A percentile compares a stretch with the other conserved stretches of the same genome.
Conservation (phyloP, 2,113 vertebrate genomes). For the Fulmarus glacialis region DNA sequence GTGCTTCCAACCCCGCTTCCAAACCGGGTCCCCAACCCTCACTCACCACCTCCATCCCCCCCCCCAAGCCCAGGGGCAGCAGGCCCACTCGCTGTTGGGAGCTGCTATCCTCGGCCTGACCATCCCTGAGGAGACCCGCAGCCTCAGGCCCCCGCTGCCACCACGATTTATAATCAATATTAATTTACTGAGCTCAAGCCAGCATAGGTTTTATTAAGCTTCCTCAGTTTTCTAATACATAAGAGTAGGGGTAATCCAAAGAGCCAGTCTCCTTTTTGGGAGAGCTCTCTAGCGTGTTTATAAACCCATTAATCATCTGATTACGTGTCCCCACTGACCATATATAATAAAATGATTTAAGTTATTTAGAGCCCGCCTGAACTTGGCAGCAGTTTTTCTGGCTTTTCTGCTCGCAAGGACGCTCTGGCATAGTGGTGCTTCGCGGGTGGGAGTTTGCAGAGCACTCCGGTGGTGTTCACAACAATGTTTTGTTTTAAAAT, state of each 20-base stretch:
- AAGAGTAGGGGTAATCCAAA: not conserved
- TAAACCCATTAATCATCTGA: not conserved
- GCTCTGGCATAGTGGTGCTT: not conserved
- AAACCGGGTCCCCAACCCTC: not conserved
- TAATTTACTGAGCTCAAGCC: not conserved
- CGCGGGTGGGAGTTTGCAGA: accelerated
- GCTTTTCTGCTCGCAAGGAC: not conserved
- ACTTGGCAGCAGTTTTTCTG: not conserved
- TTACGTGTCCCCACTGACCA: not conserved
- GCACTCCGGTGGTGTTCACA: not conserved
- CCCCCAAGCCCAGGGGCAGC: not conserved
- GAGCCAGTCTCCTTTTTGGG: not conserved
- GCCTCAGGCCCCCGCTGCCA: accelerated
- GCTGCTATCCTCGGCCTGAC: no score
- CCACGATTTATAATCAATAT: not conserved
- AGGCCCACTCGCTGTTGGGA: no score
- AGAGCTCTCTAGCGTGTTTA: not conserved
- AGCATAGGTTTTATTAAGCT: not conserved
- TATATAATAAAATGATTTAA: not conserved
- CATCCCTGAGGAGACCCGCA: no score
- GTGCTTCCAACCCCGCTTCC: not conserved
- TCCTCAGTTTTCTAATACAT: not conserved
- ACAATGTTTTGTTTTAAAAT: not conserved
- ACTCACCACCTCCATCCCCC: no score
- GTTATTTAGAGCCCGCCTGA: not conserved